Percentiles rank a stretch among this genome's conserved stretches.
Conservation (phyloP, 1,140 invertebrate genomes). For the Diabrotica undecimpunctata region DNA sequence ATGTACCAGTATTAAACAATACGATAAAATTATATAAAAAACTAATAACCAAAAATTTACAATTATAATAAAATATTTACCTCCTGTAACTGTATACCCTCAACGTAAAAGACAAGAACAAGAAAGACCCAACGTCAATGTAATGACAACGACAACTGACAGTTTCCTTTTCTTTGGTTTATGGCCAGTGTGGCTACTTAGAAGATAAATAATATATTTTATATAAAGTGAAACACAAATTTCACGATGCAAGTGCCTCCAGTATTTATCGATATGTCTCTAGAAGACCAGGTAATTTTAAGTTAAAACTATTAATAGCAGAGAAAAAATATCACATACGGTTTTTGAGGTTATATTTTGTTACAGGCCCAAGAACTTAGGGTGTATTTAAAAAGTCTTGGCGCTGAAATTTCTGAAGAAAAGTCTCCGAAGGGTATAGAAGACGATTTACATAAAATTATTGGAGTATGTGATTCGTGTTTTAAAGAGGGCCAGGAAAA, state of each 20-base stretch:
- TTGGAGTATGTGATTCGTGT: constrained; percentile 87
- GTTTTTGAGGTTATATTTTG: constrained; percentile 47
- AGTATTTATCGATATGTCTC: constrained; percentile 75
- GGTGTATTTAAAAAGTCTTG: constrained; percentile 83
- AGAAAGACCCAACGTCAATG: too few species aligned
- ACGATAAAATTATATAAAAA: too few species aligned
- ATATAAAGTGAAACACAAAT: too few species aligned
- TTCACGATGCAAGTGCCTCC: constrained; percentile 67
- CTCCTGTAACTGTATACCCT: too few species aligned
- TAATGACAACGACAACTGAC: too few species aligned
- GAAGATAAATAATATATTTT: too few species aligned
- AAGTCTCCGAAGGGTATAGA: constrained; percentile 85
- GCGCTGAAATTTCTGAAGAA: constrained; percentile 88
- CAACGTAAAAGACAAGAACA: too few species aligned
- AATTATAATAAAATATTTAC: too few species aligned
- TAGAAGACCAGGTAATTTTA: constrained; percentile 70
- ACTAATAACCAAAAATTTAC: too few species aligned
- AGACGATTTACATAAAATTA: constrained; percentile 92
- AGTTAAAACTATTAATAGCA: background rate
- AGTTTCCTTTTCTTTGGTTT: too few species aligned
- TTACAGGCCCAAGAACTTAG: constrained; percentile 82
- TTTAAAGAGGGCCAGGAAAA: constrained; percentile 80
- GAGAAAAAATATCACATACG: background rate
- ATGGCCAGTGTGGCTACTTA: too few species aligned
- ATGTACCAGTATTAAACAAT: too few species aligned